These are phyloP conservation scores for Zhuqinia jingwanae DNA, from an alignment of 2,888 invertebrate genomes.

Conservation along the genomic window DNA sequence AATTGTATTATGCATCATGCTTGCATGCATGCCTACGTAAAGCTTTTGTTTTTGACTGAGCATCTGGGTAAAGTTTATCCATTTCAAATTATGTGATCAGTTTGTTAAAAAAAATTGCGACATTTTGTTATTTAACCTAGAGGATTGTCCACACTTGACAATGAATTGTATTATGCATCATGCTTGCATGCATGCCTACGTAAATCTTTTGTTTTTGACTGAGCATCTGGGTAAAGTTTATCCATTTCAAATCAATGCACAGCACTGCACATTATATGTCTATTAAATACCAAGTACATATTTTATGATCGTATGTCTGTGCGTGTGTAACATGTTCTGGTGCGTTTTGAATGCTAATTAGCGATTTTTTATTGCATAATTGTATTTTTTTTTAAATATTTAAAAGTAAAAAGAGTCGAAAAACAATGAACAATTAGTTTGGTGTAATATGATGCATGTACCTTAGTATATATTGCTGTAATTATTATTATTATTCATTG, in stretches of 20 bases:
- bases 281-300: too few species aligned
- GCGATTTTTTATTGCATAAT: constrained; percentile 25
- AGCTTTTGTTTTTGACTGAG: not conserved
- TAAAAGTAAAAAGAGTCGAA: not conserved
- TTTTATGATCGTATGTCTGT: not conserved
- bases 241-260: constrained; percentile 31
- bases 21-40: constrained; percentile 1
- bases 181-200: constrained; percentile 9
- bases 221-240: constrained; percentile 34
- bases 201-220: not conserved
- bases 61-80: constrained; percentile 39
- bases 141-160: constrained; percentile 57
- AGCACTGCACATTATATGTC: too few species aligned
- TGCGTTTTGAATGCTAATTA: constrained; percentile 43
- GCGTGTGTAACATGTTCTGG: not conserved
- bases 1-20: too few species aligned
- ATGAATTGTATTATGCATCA: constrained; percentile 55
- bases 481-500: not conserved
- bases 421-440: not conserved
- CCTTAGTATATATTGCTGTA: not conserved
- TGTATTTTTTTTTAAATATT: not conserved
- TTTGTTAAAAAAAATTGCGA: constrained; percentile 44
- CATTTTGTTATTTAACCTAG: constrained; percentile 59
- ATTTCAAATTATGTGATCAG: constrained; percentile 38
- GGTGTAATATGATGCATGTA: too few species aligned